Evolutionary conservation across 2,888 invertebrate species (phyloP).

Genomic region (Bellardia bayeri): DNA sequence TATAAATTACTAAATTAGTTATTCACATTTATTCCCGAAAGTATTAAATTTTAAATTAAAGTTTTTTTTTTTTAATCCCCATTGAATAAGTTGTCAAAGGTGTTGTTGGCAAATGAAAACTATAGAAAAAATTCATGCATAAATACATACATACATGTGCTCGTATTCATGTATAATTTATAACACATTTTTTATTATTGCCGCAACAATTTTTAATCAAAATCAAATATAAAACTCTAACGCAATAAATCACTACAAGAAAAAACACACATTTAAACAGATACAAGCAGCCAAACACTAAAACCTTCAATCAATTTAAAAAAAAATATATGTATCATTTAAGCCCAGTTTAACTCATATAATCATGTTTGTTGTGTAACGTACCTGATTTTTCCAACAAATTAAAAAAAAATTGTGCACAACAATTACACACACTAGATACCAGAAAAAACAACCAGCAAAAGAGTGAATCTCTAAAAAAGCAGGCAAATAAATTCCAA

Average conservation of each 20-base stretch:
- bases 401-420: background rate
- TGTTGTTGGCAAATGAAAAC: slow-evolving; percentile 13
- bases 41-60: background rate
- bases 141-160: background rate
- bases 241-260: slow-evolving; percentile 50
- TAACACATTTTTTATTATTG: slow-evolving; percentile 13
- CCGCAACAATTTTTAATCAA: slow-evolving; percentile 43
- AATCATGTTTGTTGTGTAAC: slow-evolving; percentile 51
- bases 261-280: background rate
- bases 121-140: background rate
- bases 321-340: slow-evolving; percentile 48
- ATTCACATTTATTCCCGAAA: slow-evolving; percentile 10
- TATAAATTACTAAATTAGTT: slow-evolving; percentile 9
- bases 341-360: slow-evolving; percentile 53
- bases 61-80: background rate
- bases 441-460: background rate
- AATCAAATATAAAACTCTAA: slow-evolving; percentile 45
- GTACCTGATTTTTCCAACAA: slow-evolving; percentile 59
- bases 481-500: slow-evolving; percentile 48
- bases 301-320: slow-evolving; percentile 47
- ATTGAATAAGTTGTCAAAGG: background rate
- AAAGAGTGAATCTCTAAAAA: slow-evolving; percentile 28
- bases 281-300: slow-evolving; percentile 5
- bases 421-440: background rate
- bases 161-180: slow-evolving; percentile 5